Evolutionary conservation across 2,797 vertebrate genomes (phyloP).

Genomic region (Enteromius viviparus): DNA sequence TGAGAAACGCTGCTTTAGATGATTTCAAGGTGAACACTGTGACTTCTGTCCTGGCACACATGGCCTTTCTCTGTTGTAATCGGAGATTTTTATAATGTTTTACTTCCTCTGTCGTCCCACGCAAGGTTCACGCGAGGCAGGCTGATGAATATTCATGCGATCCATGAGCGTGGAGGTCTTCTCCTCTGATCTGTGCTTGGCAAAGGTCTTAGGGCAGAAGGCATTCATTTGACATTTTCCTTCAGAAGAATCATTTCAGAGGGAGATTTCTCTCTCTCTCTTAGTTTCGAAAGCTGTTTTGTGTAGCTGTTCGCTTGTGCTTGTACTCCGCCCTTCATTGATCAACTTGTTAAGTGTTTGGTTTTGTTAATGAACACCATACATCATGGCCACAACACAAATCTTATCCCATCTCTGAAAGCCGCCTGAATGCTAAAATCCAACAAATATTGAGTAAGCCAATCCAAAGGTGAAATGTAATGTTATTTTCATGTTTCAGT

Average conservation of each 20-base stretch:
- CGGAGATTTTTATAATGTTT: not conserved
- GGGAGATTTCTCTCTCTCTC: not conserved
- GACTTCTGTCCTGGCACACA: not conserved
- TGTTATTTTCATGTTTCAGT: not conserved
- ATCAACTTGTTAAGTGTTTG: slow-evolving; percentile 49
- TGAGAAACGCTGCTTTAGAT: not conserved
- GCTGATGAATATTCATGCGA: slow-evolving; percentile 54
- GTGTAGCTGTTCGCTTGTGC: not conserved
- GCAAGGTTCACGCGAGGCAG: not conserved
- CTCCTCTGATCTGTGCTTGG: slow-evolving; percentile 52
- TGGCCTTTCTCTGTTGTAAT: slow-evolving; percentile 30
- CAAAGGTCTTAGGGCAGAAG: slow-evolving; percentile 37
- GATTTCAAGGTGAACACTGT: not conserved
- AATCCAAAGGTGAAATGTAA: not conserved
- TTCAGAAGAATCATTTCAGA: slow-evolving; percentile 52
- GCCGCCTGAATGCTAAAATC: not conserved
- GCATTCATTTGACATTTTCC: not conserved
- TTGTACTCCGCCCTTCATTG: slow-evolving; percentile 21
- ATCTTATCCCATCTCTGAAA: not conserved
- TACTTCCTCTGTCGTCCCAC: slow-evolving; percentile 23
- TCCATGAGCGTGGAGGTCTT: slow-evolving; percentile 26
- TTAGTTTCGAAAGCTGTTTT: not conserved
- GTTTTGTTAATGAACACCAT: slow-evolving; percentile 28
- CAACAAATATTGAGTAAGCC: not conserved
- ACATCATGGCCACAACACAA: not conserved